A percentile compares a stretch with the other conserved stretches of the same genome.
phyloP scores from a whole-genome alignment of 2,797 vertebrate species.

The Sternarchorhynchus goeldii region DNA sequence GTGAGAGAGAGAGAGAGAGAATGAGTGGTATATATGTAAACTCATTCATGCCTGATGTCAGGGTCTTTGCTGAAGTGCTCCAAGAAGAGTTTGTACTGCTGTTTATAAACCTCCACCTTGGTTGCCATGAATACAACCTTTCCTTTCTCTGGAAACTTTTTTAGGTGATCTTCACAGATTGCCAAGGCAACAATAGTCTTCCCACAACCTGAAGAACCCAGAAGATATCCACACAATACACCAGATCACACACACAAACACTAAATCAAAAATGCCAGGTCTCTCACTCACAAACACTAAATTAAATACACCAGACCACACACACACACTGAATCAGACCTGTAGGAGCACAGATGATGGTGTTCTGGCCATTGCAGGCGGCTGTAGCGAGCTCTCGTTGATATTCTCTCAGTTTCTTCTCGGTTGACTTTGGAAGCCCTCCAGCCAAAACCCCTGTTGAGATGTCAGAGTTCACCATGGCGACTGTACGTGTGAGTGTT shows the following conservation, averaged over 20 bases:
- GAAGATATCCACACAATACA: neutral
- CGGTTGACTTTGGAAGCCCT: constrained; percentile 6
- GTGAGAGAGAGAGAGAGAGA: constrained; percentile 1
- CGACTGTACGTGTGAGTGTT: too few relatives aligned
- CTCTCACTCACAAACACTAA: neutral
- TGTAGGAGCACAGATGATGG: constrained; percentile 64
- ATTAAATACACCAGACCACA: neutral
- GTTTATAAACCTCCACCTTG: constrained; percentile 75
- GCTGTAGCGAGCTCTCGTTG: constrained; percentile 55
- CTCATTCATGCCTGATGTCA: constrained; percentile 62
- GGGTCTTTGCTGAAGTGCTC: constrained; percentile 72
- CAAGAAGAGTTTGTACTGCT: constrained; percentile 74
- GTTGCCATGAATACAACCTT: constrained; percentile 65
- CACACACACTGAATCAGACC: constrained; percentile 38
- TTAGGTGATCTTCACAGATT: constrained; percentile 73
- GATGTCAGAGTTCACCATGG: constrained; percentile 4
- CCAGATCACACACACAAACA: neutral
- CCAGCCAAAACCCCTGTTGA: constrained; percentile 5
- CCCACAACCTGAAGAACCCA: constrained; percentile 70
- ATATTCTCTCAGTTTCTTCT: constrained; percentile 55
- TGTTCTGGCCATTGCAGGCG: constrained; percentile 54
- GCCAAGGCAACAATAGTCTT: constrained; percentile 62
- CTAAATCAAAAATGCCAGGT: neutral
- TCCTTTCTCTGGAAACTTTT: constrained; percentile 53
- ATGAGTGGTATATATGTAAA: too few relatives aligned